Conservation (phyloP, 2,888 invertebrate genomes). For the Ophion ellenae region DNA sequence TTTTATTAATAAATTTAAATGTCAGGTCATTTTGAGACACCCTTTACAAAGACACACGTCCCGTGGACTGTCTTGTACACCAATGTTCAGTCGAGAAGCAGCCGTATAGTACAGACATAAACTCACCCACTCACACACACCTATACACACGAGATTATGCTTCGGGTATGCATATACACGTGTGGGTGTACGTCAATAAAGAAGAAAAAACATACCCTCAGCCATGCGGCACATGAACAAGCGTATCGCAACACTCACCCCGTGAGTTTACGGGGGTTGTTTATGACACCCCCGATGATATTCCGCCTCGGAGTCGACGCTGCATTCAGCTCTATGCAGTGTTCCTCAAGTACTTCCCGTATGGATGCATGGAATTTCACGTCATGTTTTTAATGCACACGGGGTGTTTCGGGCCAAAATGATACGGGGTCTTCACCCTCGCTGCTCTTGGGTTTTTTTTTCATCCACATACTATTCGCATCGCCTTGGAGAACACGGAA, state of each 20-base stretch:
- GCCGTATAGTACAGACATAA: conserved; percentile 3
- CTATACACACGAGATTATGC: not conserved
- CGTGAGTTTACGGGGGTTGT: conserved; percentile 53
- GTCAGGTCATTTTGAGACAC: too few relatives aligned
- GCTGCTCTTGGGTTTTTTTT: not conserved
- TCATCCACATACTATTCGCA: not conserved
- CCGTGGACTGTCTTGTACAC: conserved; percentile 50
- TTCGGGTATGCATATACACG: conserved; percentile 1
- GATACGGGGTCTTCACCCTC: not conserved
- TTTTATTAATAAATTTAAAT: too few relatives aligned
- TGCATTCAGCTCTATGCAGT: conserved; percentile 16
- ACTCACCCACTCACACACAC: not conserved
- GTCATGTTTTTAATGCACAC: conserved; percentile 17
- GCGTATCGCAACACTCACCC: conserved; percentile 52
- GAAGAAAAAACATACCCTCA: conserved; percentile 21
- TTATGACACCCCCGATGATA: conserved; percentile 67
- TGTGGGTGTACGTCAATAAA: not conserved
- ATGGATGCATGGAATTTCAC: conserved; percentile 54
- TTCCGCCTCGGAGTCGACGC: conserved; percentile 60
- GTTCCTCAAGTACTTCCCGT: conserved; percentile 58
- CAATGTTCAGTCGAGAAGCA: conserved; percentile 59
- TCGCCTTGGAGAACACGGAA: not conserved
- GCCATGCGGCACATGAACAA: conserved; percentile 58
- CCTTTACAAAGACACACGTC: conserved; percentile 24
- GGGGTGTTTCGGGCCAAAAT: conserved; percentile 10